Evolutionary conservation across 2,888 invertebrate species (phyloP), one percentile per base, ranked within the genome.

Genomic region (Pyrgus malvae): DNA sequence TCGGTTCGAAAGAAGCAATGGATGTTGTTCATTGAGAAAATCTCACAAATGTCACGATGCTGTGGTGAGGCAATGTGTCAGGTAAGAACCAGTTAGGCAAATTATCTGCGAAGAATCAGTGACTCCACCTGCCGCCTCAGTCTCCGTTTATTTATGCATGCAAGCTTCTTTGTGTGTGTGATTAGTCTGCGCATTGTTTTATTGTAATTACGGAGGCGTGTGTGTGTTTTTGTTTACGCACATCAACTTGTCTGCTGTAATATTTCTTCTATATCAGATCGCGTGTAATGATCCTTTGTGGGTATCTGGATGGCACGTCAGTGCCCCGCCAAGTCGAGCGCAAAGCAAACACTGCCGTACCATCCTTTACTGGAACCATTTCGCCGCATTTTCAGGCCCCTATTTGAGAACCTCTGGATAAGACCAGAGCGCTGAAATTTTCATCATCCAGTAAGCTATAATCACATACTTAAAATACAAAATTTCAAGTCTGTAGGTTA

Each of bases 71-170:
- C 65, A 65, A 78, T 75, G 77, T 81, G 80, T 80, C 77, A 78
- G 81, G 65, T 61, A 67, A 73, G 72, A 87, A 87, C 87, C 83
- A 76, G 87, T 87, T 86, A 86, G 78, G 85, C 77, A 86, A 85
- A 87, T 86, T 85, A 86, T 86, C 85, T 72, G 77, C 76, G 67
- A 75, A 67, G 83, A 83, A 87, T 85, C 83, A 80, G 76, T 75
- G 81, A 70, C 61, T 82, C 72, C 87, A 88, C 87, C 87, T 88
- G 87, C 84, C 80, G 73, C 55, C 65, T 63, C 53, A 31, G 66
- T 68, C 70, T 75, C 70, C 69, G 68, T 74, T 74, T 72, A 70
- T 76, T 69, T 69, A 72, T 61, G 60, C 59, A 58, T 56, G 58
- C 61, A 58, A 58, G 56, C 50, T 37, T 59, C 61, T 59, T 45